Base-by-base conservation (phyloP, 1,140 invertebrate genomes). In the Ceratina japonica region DNA sequence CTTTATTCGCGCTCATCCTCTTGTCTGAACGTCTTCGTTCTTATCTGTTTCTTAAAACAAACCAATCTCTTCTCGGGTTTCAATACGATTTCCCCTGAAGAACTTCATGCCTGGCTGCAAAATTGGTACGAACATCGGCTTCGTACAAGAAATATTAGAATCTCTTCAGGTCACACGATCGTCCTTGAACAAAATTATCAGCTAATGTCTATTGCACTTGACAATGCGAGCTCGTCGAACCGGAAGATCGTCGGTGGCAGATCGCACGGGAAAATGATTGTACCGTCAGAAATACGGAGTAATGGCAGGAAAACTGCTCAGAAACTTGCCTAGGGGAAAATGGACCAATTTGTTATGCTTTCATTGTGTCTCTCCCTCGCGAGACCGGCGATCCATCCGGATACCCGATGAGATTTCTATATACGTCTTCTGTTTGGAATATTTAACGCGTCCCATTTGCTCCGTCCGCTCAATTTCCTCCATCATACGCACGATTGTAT, bases 381-480 rank as follows among this genome's bases (percentile, higher is more conserved):
- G 24, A 44, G 58, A 59, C n/a, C 54, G 16, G 15, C 15, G 20
- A 13, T 31, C 20, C 15, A 15, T 44, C 54, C 18, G 27, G 18
- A 68, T 22, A n/a, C 8, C 8, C 54, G 52, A 58, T 13, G 54
- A 71, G 54, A 58, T 58, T 51, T 22, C 20, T 68, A 69, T 31
- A 16, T 56, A 3, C 12, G 10, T 59, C 69, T 59, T 71, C 54
- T 58, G 52, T 71, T 71, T 58, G 69, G 54, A 37, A 58, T 71
- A 71, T 71, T 71, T 59, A 58, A 59, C 69, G 69, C 69, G 69
- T 58, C 54, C 69, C 54, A 58, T 71, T 58, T 58, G 27, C 27
- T 37, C 15, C 8, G n/a, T 59, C 18, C n/a, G 20, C n/a, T 16
- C 52, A 37, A 71, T 59, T 71, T 58, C n/a, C 44, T 20, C 56